Conservation (phyloP, 37 sponge, comb jelly and placozoan species). For the Agelas oroides region DNA sequence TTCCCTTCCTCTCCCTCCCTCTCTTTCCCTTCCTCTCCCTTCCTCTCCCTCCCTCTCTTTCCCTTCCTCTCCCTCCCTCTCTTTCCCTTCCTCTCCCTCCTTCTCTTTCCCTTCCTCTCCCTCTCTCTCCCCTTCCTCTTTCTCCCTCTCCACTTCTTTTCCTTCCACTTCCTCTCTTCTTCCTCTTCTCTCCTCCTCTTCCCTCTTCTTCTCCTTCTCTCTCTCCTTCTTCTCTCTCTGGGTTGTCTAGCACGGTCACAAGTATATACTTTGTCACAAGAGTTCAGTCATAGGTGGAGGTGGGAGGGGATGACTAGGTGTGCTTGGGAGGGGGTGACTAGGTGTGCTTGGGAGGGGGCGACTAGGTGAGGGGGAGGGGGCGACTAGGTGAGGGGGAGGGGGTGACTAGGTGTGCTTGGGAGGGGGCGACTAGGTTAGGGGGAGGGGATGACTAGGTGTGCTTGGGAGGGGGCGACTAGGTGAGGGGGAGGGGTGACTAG, state of each 20-base stretch:
- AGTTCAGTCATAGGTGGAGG: no score
- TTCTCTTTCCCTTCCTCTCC: background rate
- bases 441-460: background rate
- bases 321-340: background rate
- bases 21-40: background rate
- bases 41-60: background rate
- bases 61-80: background rate
- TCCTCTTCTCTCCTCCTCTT: no score
- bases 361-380: background rate
- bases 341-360: background rate
- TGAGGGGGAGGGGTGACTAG: background rate
- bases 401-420: no score
- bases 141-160: no score
- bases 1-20: background rate
- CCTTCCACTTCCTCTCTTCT: no score
- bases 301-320: no score
- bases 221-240: no score
- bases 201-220: no score
- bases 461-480: background rate
- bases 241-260: no score
- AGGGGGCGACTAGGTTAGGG: background rate
- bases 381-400: background rate
- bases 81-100: background rate
- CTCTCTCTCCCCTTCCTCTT: no score
- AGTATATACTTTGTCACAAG: no score